Evolutionary conservation across 2,797 vertebrate species (phyloP), one percentile per base, ranked within the genome.

Genomic region (Lepus townsendii): DNA sequence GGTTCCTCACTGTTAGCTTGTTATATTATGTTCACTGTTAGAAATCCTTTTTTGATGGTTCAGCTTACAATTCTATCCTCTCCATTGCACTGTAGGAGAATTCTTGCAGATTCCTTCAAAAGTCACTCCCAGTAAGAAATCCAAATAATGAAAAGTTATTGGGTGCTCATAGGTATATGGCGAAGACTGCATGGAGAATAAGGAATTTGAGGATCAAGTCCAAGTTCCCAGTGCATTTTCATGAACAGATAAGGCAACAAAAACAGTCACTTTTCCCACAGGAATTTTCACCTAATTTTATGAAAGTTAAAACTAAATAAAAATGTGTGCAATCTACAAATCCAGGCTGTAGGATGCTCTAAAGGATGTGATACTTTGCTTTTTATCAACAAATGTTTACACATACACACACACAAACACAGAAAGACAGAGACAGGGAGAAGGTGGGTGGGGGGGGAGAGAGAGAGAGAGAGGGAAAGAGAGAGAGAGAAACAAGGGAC

Each of bases 301-400:
- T 30, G 73, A 89, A 47, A 65, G 20, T 86, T 86, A 75, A 65
- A 52, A 16, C 26, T 57, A 57, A 13, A 19, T 57, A 57, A 57
- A 57, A 57, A 57, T 19, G 17, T 57, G 52, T 27, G 9, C 12
- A 63, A 80, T 63, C 19, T 63, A 35, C 52, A 86, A 88, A 75
- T 80, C 3, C 80, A 50, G 47, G 89, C 2, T 35, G 5, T 17
- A 76, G 17, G 63, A 60, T 69, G 19, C 6, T 83, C 47, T 78
- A 66, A 1, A 66, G n/a, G 91, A 91, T 60, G 6, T n/a, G 13
- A 69, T 42, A 63, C 78, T 22, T 57, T 72, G 7, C 42, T 77
- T 83, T 76, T 52, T 52, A 75, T 84, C 57, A 65, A 86, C 10
- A 86, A 83, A 65, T 77, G 88, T 66, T 91, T 71, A 2, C 30